Percentiles rank a stretch among this genome's conserved stretches.
Evolutionary conservation across 2,888 invertebrate species (phyloP).

Genomic region (Dugesia japonica): DNA sequence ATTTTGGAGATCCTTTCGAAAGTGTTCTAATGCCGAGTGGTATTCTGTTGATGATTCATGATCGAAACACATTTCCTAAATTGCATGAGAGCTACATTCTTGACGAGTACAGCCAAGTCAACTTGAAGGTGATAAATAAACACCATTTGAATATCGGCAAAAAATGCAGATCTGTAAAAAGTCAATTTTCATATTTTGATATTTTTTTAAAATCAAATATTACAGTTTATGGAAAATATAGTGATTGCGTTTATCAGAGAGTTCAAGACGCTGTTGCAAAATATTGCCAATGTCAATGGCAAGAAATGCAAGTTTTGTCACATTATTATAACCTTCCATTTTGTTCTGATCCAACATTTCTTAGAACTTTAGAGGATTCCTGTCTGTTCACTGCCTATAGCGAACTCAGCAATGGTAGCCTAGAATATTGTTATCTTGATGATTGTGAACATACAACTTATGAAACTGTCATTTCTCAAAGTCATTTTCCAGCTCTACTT

Average conservation of each 20-base stretch:
- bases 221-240: not conserved
- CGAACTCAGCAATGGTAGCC: not conserved
- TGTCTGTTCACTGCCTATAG: not conserved
- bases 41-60: slow-evolving; percentile 26
- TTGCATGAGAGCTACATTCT: not conserved
- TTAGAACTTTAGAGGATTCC: not conserved
- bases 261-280: not conserved
- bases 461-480: slow-evolving; percentile 16
- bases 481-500: not conserved
- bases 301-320: slow-evolving; percentile 12
- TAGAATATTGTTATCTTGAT: not conserved
- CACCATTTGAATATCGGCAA: slow-evolving; percentile 24
- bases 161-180: not conserved
- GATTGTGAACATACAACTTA: slow-evolving; percentile 15
- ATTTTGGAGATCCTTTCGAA: not conserved
- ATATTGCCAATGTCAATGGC: slow-evolving; percentile 23
- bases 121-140: slow-evolving; percentile 23
- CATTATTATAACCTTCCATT: slow-evolving; percentile 2
- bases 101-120: not conserved
- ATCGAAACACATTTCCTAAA: slow-evolving; percentile 2
- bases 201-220: not conserved
- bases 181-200: slow-evolving; percentile 23
- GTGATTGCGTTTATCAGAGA: slow-evolving; percentile 22
- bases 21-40: slow-evolving; percentile 7
- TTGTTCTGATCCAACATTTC: not conserved